Percentiles rank a stretch among this genome's conserved stretches.
Evolutionary conservation across 2,888 invertebrate species (phyloP).

Genomic region (Parnassius smintheus): DNA sequence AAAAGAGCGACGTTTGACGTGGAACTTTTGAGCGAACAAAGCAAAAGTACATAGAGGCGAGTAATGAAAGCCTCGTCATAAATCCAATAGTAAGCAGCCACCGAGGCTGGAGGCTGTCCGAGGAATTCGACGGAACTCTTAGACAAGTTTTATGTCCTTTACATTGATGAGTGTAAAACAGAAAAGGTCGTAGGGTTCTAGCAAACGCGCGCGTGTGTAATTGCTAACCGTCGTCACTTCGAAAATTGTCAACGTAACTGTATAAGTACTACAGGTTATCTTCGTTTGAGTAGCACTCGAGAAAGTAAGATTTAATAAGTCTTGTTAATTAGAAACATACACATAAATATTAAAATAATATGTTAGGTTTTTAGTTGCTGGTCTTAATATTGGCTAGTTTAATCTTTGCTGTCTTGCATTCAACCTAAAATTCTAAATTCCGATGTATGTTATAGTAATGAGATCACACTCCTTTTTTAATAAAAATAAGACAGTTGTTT

Average conservation of each 20-base stretch:
- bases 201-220: slow-evolving; percentile 25
- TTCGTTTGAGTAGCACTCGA: not conserved
- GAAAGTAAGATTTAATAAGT: not conserved
- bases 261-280: slow-evolving; percentile 15
- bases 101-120: slow-evolving; percentile 40
- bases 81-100: slow-evolving; percentile 57
- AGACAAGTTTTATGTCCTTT: slow-evolving; percentile 64
- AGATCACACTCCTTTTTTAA: no score
- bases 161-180: slow-evolving; percentile 64
- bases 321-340: no score
- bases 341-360: no score
- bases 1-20: slow-evolving; percentile 39
- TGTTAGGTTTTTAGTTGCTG: no score
- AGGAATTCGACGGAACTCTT: slow-evolving; percentile 58
- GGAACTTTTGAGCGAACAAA: slow-evolving; percentile 42
- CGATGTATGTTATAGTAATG: no score
- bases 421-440: no score
- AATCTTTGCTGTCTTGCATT: no score
- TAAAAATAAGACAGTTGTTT: no score
- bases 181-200: slow-evolving; percentile 45
- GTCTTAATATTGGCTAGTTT: no score
- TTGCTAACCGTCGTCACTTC: slow-evolving; percentile 33
- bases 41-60: slow-evolving; percentile 43
- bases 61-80: slow-evolving; percentile 59
- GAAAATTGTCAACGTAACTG: slow-evolving; percentile 28